Base-by-base conservation (phyloP, 2,888 invertebrate species). In the Isoperla grammatica region DNA sequence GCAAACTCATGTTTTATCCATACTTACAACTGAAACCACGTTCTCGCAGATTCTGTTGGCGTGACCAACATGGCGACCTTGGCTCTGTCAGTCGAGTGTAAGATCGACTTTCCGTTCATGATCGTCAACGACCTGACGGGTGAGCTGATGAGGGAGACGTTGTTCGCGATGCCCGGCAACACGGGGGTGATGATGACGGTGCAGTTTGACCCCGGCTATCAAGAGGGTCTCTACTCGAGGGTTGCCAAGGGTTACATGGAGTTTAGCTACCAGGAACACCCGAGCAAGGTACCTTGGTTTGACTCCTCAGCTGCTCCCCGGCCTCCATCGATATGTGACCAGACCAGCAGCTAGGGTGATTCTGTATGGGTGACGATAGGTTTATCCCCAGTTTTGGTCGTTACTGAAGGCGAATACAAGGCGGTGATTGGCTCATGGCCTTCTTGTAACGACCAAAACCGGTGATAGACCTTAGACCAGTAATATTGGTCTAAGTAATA, bases 71-170 rank as follows among this genome's bases (percentile, higher is more conserved):
- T 57, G 15, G 48, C 56, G n/a, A n/a, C 74, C 62, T 67, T 83
- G 22, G 75, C 77, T 46, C 67, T 83, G 50, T 75, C 76, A 61
- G 71, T 80, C 17, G 76, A 76, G 46, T 70, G 82, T 22, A 72
- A 67, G 58, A 70, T 79, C 1, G 77, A 76, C 62, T 71, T 75
- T 46, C 83, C 83, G 1, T 83, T 83, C 63, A 65, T 74, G 20
- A 53, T 68, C 13, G 65, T 59, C n/a, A 13, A 29, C 29, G 15
- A 29, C 2, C 29, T 19, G n/a, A 15, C 13, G 2, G 22, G n/a
- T 23, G 13, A 23, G 29, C 19, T 45, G 17, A 15, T 19, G 17
- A 49, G 23, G 15, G n/a, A 15, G 13, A 29, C 49, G 3, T 29
- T 15, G 35, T 49, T 15, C 35, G 29, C 29, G 5, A 23, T 59